A percentile compares a stretch with the other conserved stretches of the same genome.
These are phyloP conservation scores for Pentamera pediparva DNA, from an alignment of 53 echinoderm and acorn worm genomes.

Conservation along the genomic window DNA sequence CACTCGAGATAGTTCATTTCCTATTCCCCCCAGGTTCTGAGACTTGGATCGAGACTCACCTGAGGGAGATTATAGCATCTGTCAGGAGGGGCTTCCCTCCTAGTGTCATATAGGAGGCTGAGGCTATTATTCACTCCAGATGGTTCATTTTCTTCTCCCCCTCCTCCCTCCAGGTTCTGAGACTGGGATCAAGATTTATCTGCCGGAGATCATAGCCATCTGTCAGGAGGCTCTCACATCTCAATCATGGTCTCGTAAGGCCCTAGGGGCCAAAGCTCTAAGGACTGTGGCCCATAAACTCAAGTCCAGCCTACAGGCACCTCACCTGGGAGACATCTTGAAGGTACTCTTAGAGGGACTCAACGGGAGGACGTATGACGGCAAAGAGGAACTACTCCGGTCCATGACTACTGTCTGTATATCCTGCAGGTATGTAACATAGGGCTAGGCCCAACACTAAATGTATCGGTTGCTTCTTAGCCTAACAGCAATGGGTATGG, in stretches of 20 bases:
- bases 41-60: neutral
- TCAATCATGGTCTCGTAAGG: constrained; percentile 89
- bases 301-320: constrained; percentile 63
- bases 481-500: too few species aligned
- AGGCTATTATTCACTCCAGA: too few species aligned
- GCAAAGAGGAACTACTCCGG: constrained; percentile 74
- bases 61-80: too few species aligned
- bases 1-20: too few species aligned
- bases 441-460: too few species aligned
- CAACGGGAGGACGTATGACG: constrained; percentile 92
- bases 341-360: constrained; percentile 61
- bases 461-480: too few species aligned
- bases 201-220: constrained; percentile 67
- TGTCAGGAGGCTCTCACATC: constrained; percentile 64
- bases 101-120: too few species aligned
- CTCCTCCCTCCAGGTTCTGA: constrained; percentile 61
- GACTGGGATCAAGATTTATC: constrained; percentile 86
- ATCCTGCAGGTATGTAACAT: constrained; percentile 88
- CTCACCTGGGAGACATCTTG: constrained; percentile 72
- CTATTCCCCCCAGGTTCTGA: too few species aligned
- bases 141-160: neutral
- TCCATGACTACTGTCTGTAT: constrained; percentile 75
- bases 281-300: constrained; percentile 83
- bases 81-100: too few species aligned
- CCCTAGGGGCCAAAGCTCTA: constrained; percentile 82